phyloP scores from a whole-genome alignment of 2,888 invertebrate species.

The Rhagonycha fulva region DNA sequence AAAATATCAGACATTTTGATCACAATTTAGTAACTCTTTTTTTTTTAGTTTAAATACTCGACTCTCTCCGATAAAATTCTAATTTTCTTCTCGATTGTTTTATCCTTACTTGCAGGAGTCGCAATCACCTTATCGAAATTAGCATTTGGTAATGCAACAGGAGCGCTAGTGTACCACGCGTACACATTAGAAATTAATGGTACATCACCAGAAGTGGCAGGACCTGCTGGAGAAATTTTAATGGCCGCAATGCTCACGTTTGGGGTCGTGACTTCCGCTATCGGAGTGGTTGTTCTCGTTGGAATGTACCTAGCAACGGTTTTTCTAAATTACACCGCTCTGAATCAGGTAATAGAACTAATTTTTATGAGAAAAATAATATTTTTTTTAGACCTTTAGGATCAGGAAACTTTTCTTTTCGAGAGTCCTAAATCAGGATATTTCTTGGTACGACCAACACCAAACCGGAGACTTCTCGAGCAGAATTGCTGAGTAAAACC shows the following conservation, averaged over 20 bases:
- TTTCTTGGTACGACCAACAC: conserved; percentile 73
- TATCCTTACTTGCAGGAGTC: conserved; percentile 63
- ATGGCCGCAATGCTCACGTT: conserved; percentile 51
- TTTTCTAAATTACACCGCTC: conserved; percentile 71
- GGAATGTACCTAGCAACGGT: conserved; percentile 69
- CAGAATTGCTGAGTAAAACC: conserved; percentile 72
- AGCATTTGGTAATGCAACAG: conserved; percentile 67
- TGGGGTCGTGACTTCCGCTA: conserved; percentile 63
- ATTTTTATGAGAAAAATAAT: neutral
- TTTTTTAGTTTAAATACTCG: conserved; percentile 65
- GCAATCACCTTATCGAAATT: conserved; percentile 70
- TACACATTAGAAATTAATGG: neutral
- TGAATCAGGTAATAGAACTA: conserved; percentile 62
- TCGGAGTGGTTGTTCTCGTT: conserved; percentile 64
- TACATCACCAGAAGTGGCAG: neutral
- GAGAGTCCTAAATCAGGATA: conserved; percentile 73
- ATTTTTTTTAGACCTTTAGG: conserved; percentile 59
- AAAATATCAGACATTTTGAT: neutral
- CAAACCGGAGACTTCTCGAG: conserved; percentile 75
- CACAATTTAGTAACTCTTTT: neutral
- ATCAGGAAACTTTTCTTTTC: conserved; percentile 68
- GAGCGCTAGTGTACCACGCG: conserved; percentile 60
- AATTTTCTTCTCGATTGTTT: conserved; percentile 62
- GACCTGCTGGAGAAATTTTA: neutral
- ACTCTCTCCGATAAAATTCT: conserved; percentile 61